Evolutionary conservation across 2,113 vertebrate genomes (phyloP).

Genomic region (Pao palembangensis): DNA sequence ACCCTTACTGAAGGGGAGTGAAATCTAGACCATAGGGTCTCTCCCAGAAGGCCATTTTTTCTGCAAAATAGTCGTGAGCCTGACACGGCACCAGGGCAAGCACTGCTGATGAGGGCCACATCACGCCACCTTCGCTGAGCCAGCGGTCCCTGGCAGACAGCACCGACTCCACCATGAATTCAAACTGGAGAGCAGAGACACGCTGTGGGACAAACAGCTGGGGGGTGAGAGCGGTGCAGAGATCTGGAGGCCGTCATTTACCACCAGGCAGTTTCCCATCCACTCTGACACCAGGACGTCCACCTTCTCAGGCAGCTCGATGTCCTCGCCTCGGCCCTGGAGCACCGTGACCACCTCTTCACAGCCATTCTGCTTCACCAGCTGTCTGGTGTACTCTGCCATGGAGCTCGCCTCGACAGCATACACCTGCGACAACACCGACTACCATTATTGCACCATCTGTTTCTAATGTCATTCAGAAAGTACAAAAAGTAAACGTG

Average conservation of each 20-base stretch:
- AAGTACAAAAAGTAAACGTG: too few relatives aligned
- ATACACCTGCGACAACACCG: conserved; percentile 70
- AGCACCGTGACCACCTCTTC: conserved; percentile 72
- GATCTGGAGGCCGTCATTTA: conserved; percentile 38
- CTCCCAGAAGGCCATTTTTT: conserved; percentile 82
- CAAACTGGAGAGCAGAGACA: conserved; percentile 68
- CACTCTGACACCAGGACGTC: conserved; percentile 82
- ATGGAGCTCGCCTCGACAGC: conserved; percentile 82
- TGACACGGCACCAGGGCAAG: conserved; percentile 79
- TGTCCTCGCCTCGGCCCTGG: conserved; percentile 76
- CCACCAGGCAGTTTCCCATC: conserved; percentile 85
- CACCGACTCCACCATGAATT: conserved; percentile 85
- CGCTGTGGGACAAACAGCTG: not conserved
- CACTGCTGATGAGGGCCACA: conserved; percentile 77
- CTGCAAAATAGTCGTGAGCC: conserved; percentile 70
- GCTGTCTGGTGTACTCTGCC: conserved; percentile 74
- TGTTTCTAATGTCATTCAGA: too few relatives aligned
- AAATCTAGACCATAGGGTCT: conserved; percentile 78
- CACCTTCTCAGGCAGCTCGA: conserved; percentile 76
- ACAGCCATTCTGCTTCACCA: conserved; percentile 76
- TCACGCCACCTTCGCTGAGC: conserved; percentile 75
- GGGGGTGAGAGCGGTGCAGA: not conserved
- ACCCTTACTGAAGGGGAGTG: conserved; percentile 73
- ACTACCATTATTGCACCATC: not conserved
- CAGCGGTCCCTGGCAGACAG: conserved; percentile 76